phyloP scores from a whole-genome alignment of 2,797 vertebrate species.

The Tympanoctomys barrerae region DNA sequence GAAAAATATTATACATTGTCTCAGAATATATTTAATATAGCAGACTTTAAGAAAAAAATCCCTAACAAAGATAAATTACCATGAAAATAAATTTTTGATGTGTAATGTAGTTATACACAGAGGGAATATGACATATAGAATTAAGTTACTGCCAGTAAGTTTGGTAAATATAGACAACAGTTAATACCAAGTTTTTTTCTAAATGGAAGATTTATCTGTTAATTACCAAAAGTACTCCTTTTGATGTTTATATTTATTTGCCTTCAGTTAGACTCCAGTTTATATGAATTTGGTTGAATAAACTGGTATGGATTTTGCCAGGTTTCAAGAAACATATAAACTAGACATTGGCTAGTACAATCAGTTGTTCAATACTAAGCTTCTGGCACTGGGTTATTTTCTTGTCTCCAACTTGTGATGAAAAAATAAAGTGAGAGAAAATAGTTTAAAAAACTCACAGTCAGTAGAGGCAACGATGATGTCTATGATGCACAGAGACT shows the following conservation, averaged over 20 bases:
- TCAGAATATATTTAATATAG: neutral
- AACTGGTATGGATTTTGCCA: neutral
- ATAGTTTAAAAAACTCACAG: neutral
- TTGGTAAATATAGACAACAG: constrained; percentile 31
- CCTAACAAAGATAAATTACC: neutral
- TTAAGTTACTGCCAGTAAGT: constrained; percentile 27
- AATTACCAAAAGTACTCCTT: constrained; percentile 4
- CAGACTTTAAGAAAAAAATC: neutral
- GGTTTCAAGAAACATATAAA: neutral
- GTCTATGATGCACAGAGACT: neutral
- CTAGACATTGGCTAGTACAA: neutral
- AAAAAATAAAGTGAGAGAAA: constrained; percentile 7
- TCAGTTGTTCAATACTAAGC: neutral
- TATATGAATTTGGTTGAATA: neutral
- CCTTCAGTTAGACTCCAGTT: neutral
- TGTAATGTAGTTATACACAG: neutral
- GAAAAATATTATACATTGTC: neutral
- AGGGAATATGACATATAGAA: neutral
- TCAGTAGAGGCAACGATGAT: neutral
- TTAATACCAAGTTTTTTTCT: neutral
- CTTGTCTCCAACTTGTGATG: neutral
- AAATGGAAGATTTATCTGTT: neutral
- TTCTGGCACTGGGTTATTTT: constrained; percentile 21
- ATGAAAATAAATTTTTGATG: constrained; percentile 1
- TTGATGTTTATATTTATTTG: neutral